Conservation (phyloP, 2,797 vertebrate genomes). For the Allobates femoralis region DNA sequence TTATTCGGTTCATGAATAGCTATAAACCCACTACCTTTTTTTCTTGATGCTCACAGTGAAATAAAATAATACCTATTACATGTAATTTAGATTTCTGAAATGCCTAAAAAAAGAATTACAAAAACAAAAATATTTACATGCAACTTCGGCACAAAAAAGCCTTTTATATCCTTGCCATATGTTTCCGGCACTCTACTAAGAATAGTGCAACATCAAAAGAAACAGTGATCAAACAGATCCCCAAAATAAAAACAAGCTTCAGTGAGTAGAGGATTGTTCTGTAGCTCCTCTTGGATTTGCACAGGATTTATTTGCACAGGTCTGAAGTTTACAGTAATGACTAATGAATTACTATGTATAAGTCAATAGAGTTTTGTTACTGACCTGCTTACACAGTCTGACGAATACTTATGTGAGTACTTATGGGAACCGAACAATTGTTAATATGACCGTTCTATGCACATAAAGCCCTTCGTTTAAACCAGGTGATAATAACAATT, state of each 20-base stretch:
- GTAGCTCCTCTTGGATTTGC: background rate
- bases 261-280: constrained; percentile 16
- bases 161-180: constrained; percentile 38
- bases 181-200: constrained; percentile 35
- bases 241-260: constrained; percentile 37
- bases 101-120: background rate
- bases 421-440: too few relatives aligned
- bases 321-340: background rate
- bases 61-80: background rate
- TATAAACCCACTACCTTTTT: background rate
- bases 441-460: too few relatives aligned
- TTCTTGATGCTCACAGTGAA: background rate
- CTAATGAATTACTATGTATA: background rate
- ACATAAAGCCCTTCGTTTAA: too few relatives aligned
- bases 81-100: constrained; percentile 3
- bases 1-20: background rate
- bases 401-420: too few relatives aligned
- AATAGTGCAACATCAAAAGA: constrained; percentile 54
- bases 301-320: background rate
- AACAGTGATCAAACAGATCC: constrained; percentile 33
- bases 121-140: constrained; percentile 34
- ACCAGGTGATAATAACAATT: too few relatives aligned
- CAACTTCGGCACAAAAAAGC: background rate
- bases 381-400: too few relatives aligned
- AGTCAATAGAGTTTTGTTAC: background rate